phyloP scores from a whole-genome alignment of 2,888 invertebrate genomes.

The Epinotia nisella region DNA sequence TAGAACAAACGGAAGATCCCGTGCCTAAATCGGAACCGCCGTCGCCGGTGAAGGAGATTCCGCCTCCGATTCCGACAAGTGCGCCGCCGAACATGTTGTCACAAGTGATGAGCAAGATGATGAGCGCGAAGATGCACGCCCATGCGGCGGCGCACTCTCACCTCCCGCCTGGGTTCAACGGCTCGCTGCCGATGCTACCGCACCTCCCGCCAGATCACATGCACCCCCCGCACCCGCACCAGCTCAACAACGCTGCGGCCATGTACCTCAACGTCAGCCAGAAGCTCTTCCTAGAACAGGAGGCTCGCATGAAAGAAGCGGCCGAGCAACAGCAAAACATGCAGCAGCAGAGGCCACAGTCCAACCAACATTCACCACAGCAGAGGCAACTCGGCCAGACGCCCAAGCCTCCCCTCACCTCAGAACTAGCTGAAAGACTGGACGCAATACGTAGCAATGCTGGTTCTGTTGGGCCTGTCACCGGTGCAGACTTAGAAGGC shows the following conservation, averaged over 20 bases:
- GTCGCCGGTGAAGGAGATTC: constrained; percentile 82
- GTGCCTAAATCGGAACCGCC: constrained; percentile 85
- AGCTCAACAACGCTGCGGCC: constrained; percentile 86
- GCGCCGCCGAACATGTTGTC: constrained; percentile 84
- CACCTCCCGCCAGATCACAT: constrained; percentile 84
- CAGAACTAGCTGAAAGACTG: constrained; percentile 91
- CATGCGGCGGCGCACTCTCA: constrained; percentile 82
- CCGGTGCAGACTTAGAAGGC: constrained; percentile 93
- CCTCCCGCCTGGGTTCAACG: constrained; percentile 86
- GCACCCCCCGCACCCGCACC: constrained; percentile 84
- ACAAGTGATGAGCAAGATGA: constrained; percentile 88
- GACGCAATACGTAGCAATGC: constrained; percentile 90
- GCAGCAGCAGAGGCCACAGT: constrained; percentile 85
- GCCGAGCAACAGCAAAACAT: constrained; percentile 84
- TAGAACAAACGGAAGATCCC: constrained; percentile 84
- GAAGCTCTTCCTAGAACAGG: constrained; percentile 91
- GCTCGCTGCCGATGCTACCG: constrained; percentile 83
- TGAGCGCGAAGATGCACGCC: constrained; percentile 86
- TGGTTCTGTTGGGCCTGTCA: constrained; percentile 87
- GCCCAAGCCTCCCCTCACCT: constrained; percentile 82
- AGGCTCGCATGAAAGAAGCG: constrained; percentile 89
- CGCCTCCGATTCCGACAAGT: constrained; percentile 74
- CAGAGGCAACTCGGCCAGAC: constrained; percentile 79
- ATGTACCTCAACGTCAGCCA: constrained; percentile 92
- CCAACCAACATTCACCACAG: constrained; percentile 84